Base-by-base conservation (phyloP, 2,888 invertebrate genomes). In the Chrysolina haemoptera region DNA sequence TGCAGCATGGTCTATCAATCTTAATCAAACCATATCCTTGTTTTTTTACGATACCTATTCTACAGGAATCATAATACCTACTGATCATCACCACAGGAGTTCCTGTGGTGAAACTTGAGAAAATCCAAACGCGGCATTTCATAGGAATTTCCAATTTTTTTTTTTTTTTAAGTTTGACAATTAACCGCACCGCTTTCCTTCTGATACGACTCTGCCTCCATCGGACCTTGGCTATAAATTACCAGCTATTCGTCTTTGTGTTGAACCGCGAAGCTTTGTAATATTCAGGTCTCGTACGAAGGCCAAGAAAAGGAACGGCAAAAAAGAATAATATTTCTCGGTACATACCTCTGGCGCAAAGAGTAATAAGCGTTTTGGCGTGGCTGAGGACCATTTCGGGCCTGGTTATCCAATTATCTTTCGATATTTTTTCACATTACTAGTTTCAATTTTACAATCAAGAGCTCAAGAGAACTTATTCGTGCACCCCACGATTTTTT, bases 331-430 rank as follows among this genome's bases (percentile, higher is more conserved):
- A n/a, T n/a, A n/a, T 14, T 43, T 72, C 40, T 67, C 20, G 40
- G 53, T 66, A 89, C 92, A 91, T 89, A 97, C 97, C 97, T 93
- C 96, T 94, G 80, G 95, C 95, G 85, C 97, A 96, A 82, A 97
- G 91, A 69, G 96, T 93, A 85, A 97, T 95, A 89, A 97, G 95
- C 62, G 95, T 95, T 89, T 96, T 96, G 76, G 96, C 94, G 87
- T 97, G 96, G 87, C 94, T 92, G 84, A 94, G 92, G 78, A 96
- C 93, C 91, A 94, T 94, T 78, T 92, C 91, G 62, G 91, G 90
- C 87, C 93, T 92, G 87, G 94, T 91, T 78, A 87, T 88, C 75
- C 78, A 76, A 35, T 73, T 66, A 79, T 90, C 89, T 63, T 91
- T 91, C 79, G n/a, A n/a, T n/a, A n/a, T n/a, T n/a, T n/a, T n/a